Conservation (phyloP, 2,113 vertebrate species). For the Phaethornis superciliosus region DNA sequence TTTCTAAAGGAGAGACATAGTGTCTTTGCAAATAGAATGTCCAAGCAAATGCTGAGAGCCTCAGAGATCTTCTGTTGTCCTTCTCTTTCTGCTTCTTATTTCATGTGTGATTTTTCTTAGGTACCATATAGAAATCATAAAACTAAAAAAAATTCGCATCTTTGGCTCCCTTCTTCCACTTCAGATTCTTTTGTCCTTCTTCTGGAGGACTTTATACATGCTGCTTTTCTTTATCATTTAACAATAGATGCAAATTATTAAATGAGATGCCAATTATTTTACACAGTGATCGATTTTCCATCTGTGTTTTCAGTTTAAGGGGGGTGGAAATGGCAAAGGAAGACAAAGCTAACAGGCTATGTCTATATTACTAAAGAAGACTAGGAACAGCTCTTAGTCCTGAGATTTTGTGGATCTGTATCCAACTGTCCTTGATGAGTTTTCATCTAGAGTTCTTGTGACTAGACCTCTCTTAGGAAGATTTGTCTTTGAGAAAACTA, state of each 20-base stretch:
- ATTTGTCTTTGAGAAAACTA: not conserved
- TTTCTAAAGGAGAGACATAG: not conserved
- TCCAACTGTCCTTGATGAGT: not conserved
- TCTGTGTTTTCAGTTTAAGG: conserved; percentile 55
- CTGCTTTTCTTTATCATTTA: conserved; percentile 47
- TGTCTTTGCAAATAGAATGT: not conserved
- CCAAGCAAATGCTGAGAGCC: not conserved
- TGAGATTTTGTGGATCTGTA: not conserved
- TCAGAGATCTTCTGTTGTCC: not conserved
- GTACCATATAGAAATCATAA: not conserved
- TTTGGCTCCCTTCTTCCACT: not conserved
- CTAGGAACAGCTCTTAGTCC: not conserved
- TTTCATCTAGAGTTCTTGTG: not conserved
- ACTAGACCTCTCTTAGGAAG: not conserved
- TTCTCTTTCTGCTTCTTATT: not conserved
- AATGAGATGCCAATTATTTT: conserved; percentile 69
- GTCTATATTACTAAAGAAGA: not conserved
- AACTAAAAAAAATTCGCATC: not conserved
- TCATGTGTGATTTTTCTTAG: not conserved
- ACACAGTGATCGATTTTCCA: conserved; percentile 63
- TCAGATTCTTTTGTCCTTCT: not conserved
- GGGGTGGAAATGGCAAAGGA: not conserved
- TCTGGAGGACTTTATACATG: conserved; percentile 1
- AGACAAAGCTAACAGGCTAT: not conserved
- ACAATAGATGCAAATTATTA: conserved; percentile 49